Evolutionary conservation across 2,113 vertebrate genomes (phyloP).

Genomic region (Rostratula benghalensis): DNA sequence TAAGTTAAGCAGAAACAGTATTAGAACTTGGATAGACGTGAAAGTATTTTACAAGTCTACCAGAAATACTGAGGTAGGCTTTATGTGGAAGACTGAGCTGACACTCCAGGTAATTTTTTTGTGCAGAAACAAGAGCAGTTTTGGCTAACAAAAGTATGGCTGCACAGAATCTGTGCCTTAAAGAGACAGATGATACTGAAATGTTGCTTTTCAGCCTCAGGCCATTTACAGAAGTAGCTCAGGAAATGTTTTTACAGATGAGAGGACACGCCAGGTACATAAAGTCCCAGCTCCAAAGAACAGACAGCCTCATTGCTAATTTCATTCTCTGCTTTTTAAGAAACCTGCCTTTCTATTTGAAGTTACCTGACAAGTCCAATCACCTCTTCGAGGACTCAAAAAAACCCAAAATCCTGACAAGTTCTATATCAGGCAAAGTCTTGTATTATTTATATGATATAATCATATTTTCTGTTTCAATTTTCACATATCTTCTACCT

Average conservation of each 20-base stretch:
- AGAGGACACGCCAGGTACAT: constrained; percentile 1
- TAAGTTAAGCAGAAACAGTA: not conserved
- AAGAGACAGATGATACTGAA: constrained; percentile 33
- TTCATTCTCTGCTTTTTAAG: constrained; percentile 20
- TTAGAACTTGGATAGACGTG: not conserved
- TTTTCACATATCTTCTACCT: not conserved
- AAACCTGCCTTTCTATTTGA: constrained; percentile 13
- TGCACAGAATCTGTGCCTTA: not conserved
- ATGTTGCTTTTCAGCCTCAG: constrained; percentile 11
- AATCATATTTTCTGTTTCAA: not conserved
- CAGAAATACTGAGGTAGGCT: not conserved
- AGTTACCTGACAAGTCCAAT: constrained; percentile 22
- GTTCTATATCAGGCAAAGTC: not conserved
- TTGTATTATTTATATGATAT: not conserved
- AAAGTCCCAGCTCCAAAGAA: constrained; percentile 35
- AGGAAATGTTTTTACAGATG: constrained; percentile 50
- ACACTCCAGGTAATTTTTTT: not conserved
- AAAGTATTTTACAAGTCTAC: not conserved
- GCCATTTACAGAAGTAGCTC: constrained; percentile 44
- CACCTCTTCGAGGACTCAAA: not conserved
- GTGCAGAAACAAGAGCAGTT: not conserved
- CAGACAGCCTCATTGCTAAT: not conserved
- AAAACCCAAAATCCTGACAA: not conserved
- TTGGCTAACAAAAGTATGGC: not conserved
- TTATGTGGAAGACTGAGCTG: not conserved